Evolutionary conservation across 2,888 invertebrate species (phyloP), one percentile per base, ranked within the genome.

Genomic region (Meliscaeva auricollis): DNA sequence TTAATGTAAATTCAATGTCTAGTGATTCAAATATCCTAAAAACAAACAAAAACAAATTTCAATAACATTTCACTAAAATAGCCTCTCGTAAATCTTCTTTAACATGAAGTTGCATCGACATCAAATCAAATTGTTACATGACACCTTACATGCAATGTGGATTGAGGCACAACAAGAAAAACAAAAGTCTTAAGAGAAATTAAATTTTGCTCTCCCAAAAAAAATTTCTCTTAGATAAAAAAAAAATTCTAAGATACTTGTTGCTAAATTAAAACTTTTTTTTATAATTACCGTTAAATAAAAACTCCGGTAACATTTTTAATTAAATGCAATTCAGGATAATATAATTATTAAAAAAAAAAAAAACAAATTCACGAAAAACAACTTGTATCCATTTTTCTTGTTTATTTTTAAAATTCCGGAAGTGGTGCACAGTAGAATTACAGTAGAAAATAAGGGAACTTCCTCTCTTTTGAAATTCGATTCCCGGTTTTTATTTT

Each of bases 391-490:
- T 64, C 17, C 64, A 46, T 64, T 32, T 32, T 46, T 38, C 11
- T 64, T 15, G 30, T 13, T 72, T 58, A 66, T 60, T 8, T 68
- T 69, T 64, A 0, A 11, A 74, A 30, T 79, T 79, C 69, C 74
- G 70, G 69, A 48, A 76, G 44, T 41, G 7, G 2, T 26, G 3
- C 8, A 15, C 38, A 48, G 0, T 7, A 30, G 50, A 58, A 52
- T 9, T 17, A 52, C 5, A 9, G 7, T 8, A 26, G 17, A 62
- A 70, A 15, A 26, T 73, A 85, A 73, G 81, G 76, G 85, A 81
- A 78, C 38, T 74, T 78, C 64, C 74, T 87, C 87, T 87, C 87
- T 87, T 87, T 78, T 91, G 91, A 91, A 91, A 91, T 90, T 90
- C 89, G 91, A 91, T 89, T 89, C 91, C 91, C 89, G 76, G 68